Evolutionary conservation across 2,888 invertebrate species (phyloP), one percentile per base, ranked within the genome.

Genomic region (Aleiodes testaceus): DNA sequence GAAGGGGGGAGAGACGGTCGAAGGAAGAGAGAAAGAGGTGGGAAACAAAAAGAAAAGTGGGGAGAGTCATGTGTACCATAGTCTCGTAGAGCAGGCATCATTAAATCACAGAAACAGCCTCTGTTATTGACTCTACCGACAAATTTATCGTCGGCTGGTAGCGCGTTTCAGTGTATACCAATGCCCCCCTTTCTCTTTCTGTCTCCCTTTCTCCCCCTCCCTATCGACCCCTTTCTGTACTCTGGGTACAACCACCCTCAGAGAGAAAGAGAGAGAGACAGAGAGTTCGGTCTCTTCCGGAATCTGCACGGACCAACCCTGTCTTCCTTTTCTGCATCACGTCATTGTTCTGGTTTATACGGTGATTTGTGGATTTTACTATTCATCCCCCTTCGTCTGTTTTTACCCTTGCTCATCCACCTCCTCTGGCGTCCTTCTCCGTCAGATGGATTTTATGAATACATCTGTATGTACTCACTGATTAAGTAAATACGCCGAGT

Each of bases 261-360:
- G 73, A 73, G 53, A 47, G 66, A 65, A 64, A 72, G 52, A 64
- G 18, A 73, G 73, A 74, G 59, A 64, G 42, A 73, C 70, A 72
- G 68, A 26, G 26, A 26, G 47, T 45, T 61, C 63, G 22, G 66
- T 65, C 65, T 71, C 67, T 66, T 68, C 72, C 71, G 53, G 72
- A 72, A 45, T 59, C 63, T 72, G 55, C 65, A 53, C 70, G 64
- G 72, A 67, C 52, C 47, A 47, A 47, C 66, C 64, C 72, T 30
- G 74, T 49, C 71, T 65, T 72, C 73, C 72, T 55, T 69, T 49
- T 77, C 74, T 75, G 73, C 79, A 77, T 78, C 80, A 79, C 84
- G 82, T 85, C 85, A 86, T 86, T 86, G 86, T 86, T 86, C 84
- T 84, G 83, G 82, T 85, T 85, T 85, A 86, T 86, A 84, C 85